Evolutionary conservation across 2,888 invertebrate species (phyloP), one percentile per base, ranked within the genome.

Genomic region (Dendrolimus pini): DNA sequence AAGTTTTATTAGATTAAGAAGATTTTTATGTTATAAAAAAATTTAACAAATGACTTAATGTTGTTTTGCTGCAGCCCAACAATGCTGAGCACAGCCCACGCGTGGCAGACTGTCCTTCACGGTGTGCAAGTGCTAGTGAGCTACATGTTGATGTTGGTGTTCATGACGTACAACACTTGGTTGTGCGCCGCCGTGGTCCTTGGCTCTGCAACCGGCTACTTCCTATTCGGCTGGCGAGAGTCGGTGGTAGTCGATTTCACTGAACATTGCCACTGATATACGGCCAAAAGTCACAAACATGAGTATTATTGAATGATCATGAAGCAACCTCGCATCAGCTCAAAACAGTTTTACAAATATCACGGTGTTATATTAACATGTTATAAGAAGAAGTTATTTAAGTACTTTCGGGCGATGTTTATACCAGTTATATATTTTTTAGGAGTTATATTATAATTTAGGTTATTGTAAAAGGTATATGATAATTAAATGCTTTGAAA

Each of bases 111-210:
- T 13, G 84, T 94, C 56, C 93, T 98, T 14, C 98, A 98, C 79
- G 94, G 97, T 62, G 75, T 98, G 18, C 98, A 98, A 89, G 96
- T 98, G 75, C 93, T 97, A 60, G 91, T 98, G 63, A 97, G 97
- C 68, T 98, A 98, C 86, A 95, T 98, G 85, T 92, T 98, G 56
- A 98, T 98, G 98, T 90, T 98, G 81, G 96, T 98, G 69, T 98
- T 98, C 82, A 98, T 98, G 98, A 98, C 98, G 1, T 98, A 97
- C 93, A 98, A 98, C 79, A 94, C 95, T 14, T 98, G 97, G 97
- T 92, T 99, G 60, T 98, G 98, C 81, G 80, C 96, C 55, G 96
- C 97, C 0, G 96, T 98, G 1, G 95, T 97, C 1, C 77, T 96
- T 9, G 98, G 98, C 54, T 96, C 97, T 1, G 97, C 96, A 1